Percentiles rank a stretch among this genome's conserved stretches.
phyloP scores from a whole-genome alignment of 2,797 vertebrate species.

The Capromys pilorides region DNA sequence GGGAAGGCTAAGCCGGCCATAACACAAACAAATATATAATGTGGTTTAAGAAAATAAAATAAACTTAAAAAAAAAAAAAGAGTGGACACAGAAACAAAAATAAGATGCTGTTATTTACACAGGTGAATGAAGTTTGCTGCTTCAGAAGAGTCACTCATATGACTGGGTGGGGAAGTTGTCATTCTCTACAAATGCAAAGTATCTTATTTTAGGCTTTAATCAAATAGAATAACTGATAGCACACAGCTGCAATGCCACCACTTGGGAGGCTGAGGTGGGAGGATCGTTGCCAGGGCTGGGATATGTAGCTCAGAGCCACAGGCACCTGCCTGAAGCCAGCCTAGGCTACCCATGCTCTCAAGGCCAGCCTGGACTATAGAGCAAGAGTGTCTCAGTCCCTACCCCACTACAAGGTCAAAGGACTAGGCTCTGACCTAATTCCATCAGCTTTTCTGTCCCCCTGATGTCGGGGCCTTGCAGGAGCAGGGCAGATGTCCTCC shows the following conservation, averaged over 20 bases:
- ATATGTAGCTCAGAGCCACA: too few relatives aligned
- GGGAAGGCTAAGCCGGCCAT: too few relatives aligned
- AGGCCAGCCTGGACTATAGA: background rate
- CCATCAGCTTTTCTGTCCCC: background rate
- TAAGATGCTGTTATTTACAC: background rate
- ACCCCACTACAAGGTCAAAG: background rate
- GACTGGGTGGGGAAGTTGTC: background rate
- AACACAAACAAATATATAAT: too few relatives aligned
- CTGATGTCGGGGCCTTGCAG: too few relatives aligned
- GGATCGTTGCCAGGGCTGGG: background rate
- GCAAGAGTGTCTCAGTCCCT: background rate
- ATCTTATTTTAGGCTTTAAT: background rate
- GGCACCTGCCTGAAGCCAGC: background rate
- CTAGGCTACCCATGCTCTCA: background rate
- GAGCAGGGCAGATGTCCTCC: background rate
- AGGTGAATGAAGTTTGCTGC: background rate
- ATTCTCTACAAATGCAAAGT: conserved; percentile 15
- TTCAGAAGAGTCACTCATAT: background rate
- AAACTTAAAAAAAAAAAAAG: too few relatives aligned
- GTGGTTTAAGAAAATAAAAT: too few relatives aligned
- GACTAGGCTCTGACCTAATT: background rate
- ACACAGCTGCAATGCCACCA: background rate
- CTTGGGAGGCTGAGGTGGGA: background rate
- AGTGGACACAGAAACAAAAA: conserved; percentile 34
- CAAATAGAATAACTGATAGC: background rate